phyloP scores from a whole-genome alignment of 2,113 vertebrate genomes.

The Hylia prasina region DNA sequence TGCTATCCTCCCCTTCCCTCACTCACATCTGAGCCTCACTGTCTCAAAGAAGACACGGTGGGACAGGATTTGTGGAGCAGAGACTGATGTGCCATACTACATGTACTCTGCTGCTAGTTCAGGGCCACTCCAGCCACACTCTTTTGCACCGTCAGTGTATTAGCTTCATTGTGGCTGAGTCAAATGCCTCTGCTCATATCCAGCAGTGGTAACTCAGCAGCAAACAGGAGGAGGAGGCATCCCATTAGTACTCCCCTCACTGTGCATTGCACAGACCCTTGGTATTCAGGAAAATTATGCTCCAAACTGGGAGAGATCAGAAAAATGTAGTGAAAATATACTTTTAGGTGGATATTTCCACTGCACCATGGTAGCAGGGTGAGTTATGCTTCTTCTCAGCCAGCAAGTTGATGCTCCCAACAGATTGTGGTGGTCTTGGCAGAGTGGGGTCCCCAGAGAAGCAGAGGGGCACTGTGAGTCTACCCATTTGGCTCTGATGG shows the following conservation, averaged over 20 bases:
- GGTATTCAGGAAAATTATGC: neutral
- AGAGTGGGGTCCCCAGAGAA: neutral
- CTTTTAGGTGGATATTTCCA: neutral
- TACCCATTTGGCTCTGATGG: neutral
- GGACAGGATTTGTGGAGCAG: neutral
- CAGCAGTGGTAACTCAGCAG: neutral
- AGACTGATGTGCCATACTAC: neutral
- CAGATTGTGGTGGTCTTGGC: neutral
- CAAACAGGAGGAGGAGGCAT: neutral
- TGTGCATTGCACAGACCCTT: neutral
- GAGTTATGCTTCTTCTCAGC: neutral
- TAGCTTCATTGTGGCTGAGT: neutral
- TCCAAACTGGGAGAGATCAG: neutral
- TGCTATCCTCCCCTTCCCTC: neutral
- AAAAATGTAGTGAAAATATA: neutral
- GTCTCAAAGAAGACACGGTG: neutral
- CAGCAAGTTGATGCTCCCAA: neutral
- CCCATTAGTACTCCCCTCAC: neutral
- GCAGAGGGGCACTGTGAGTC: fast-evolving
- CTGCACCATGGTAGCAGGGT: neutral
- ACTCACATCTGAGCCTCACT: neutral
- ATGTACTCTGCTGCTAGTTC: neutral
- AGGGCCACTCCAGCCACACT: neutral
- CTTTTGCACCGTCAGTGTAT: neutral
- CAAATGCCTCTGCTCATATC: neutral